Evolutionary conservation across 2,113 vertebrate genomes (phyloP).

Genomic region (Mastomys natalensis): DNA sequence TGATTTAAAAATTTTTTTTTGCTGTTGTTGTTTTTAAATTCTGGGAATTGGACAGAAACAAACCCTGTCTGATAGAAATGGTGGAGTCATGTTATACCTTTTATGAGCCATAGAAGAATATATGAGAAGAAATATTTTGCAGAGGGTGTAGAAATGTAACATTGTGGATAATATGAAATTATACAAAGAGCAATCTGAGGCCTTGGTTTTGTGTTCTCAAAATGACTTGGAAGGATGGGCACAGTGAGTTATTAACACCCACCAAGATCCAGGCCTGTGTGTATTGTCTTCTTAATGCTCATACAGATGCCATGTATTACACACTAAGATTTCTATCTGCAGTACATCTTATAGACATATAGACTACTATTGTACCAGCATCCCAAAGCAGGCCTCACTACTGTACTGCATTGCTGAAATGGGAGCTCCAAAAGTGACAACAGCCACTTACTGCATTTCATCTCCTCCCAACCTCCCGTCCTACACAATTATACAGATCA

Average conservation of each 20-base stretch:
- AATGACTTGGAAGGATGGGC: neutral
- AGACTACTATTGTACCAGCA: neutral
- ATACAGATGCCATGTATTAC: neutral
- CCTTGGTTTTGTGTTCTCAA: neutral
- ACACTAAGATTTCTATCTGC: neutral
- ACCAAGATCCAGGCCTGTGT: neutral
- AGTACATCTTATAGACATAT: neutral
- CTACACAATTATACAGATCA: neutral
- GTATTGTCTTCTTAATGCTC: neutral
- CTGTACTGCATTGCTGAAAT: neutral
- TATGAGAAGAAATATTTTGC: neutral
- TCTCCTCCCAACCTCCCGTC: neutral
- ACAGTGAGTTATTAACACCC: neutral
- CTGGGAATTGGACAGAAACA: neutral
- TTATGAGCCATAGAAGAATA: neutral
- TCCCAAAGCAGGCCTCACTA: neutral
- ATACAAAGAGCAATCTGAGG: neutral
- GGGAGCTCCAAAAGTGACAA: neutral
- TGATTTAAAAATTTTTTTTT: neutral
- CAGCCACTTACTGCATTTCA: accelerated
- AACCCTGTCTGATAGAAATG: neutral
- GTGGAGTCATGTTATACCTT: neutral
- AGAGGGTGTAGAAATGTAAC: neutral
- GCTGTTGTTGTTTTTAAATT: neutral
- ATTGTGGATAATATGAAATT: neutral